Percentiles rank a stretch among this genome's conserved stretches.
Conservation (phyloP, 2,888 invertebrate species). For the Cepaea hortensis region DNA sequence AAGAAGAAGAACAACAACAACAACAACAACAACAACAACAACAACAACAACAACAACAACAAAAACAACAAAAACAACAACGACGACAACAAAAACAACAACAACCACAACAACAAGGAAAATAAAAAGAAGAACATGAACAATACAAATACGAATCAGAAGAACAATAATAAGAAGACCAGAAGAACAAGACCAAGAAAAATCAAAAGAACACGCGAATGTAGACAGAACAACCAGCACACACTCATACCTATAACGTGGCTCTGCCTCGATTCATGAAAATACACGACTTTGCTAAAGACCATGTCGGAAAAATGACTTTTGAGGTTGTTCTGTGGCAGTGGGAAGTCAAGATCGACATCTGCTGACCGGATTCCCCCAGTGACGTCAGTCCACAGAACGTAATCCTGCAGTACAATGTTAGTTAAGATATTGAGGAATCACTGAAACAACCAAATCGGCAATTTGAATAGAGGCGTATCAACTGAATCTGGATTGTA, state of each 20-base stretch:
- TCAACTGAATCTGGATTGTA: too few species aligned
- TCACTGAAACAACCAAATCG: too few species aligned
- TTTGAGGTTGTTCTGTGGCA: background rate
- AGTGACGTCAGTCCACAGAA: slow-evolving; percentile 50
- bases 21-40: too few species aligned
- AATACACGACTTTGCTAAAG: slow-evolving; percentile 49
- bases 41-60: too few species aligned
- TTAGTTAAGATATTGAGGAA: too few species aligned
- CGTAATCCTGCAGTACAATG: slow-evolving; percentile 39
- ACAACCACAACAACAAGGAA: too few species aligned
- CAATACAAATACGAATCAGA: background rate
- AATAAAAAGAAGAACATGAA: background rate
- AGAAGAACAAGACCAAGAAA: too few species aligned
- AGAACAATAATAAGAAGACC: background rate
- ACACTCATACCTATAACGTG: slow-evolving; percentile 9
- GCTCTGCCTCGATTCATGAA: slow-evolving; percentile 43
- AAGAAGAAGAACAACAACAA: background rate
- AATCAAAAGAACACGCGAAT: background rate
- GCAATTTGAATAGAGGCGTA: too few species aligned
- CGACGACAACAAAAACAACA: too few species aligned
- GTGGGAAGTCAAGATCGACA: slow-evolving; percentile 38
- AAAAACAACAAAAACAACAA: too few species aligned
- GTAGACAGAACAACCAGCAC: background rate
- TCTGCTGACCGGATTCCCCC: slow-evolving; percentile 46
- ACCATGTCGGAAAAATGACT: background rate